Percentiles rank a stretch among this genome's conserved stretches.
Conservation (phyloP, 2,888 invertebrate genomes). For the Drosophila suboccidentalis region DNA sequence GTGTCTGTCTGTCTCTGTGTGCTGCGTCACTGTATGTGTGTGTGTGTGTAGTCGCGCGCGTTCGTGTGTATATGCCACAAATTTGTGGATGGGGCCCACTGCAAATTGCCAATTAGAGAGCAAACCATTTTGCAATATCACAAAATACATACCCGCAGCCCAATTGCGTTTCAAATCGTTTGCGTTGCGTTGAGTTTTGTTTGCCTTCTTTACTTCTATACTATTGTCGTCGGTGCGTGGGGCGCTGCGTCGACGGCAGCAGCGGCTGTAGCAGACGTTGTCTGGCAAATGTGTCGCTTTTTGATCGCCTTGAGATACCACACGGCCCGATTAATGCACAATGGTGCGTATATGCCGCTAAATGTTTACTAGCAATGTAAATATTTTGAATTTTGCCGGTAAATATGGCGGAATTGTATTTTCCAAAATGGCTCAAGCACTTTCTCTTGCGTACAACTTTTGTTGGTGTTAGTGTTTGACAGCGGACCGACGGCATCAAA, state of each 20-base stretch:
- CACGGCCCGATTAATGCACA: slow-evolving; percentile 41
- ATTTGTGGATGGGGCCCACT: slow-evolving; percentile 49
- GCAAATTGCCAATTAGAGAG: slow-evolving; percentile 64
- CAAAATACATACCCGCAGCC: slow-evolving; percentile 43
- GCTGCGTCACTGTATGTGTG: slow-evolving; percentile 25
- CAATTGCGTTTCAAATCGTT: slow-evolving; percentile 46
- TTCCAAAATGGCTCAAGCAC: slow-evolving; percentile 82
- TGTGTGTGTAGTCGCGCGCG: slow-evolving; percentile 60
- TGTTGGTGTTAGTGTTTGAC: slow-evolving; percentile 69
- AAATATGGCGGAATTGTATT: slow-evolving; percentile 85
- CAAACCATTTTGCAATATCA: slow-evolving; percentile 42
- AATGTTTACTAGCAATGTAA: slow-evolving; percentile 73
- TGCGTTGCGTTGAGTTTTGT: slow-evolving; percentile 41
- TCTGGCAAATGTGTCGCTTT: slow-evolving; percentile 48
- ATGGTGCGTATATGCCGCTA: slow-evolving; percentile 26
- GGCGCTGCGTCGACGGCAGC: slow-evolving; percentile 63
- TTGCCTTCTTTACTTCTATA: slow-evolving; percentile 45
- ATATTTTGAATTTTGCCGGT: slow-evolving; percentile 85
- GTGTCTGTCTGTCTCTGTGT: slow-evolving; percentile 13
- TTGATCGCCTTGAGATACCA: slow-evolving; percentile 22
- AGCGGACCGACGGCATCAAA: slow-evolving; percentile 53
- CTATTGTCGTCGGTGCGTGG: slow-evolving; percentile 71
- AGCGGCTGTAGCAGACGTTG: slow-evolving; percentile 63
- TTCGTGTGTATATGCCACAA: slow-evolving; percentile 47
- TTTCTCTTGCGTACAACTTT: slow-evolving; percentile 73